Percentiles rank a stretch among this genome's conserved stretches.
Evolutionary conservation across 1,140 invertebrate species (phyloP).

Genomic region (Copidosoma floridanum): DNA sequence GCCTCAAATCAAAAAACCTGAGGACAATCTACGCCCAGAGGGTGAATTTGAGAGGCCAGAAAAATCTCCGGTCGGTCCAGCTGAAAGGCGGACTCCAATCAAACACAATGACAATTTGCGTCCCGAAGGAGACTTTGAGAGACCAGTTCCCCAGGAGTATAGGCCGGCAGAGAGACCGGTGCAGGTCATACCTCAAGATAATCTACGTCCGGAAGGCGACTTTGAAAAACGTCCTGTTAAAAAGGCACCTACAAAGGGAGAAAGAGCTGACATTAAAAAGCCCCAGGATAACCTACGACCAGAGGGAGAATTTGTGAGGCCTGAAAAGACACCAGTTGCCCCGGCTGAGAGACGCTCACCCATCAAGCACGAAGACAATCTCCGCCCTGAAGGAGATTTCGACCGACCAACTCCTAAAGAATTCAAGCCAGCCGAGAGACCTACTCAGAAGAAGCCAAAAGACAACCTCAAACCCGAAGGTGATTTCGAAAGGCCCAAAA

Average conservation of each 20-base stretch:
- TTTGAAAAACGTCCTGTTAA: constrained; percentile 56
- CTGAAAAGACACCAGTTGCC: constrained; percentile 48
- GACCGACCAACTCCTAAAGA: constrained; percentile 49
- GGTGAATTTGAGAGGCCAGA: constrained; percentile 60
- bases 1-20: constrained; percentile 56
- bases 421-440: constrained; percentile 44
- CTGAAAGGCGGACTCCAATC: constrained; percentile 32
- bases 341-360: constrained; percentile 59
- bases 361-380: constrained; percentile 63
- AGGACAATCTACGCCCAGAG: constrained; percentile 62
- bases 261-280: constrained; percentile 55
- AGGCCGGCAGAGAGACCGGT: constrained; percentile 49
- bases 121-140: constrained; percentile 62
- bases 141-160: constrained; percentile 50
- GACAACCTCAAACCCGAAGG: constrained; percentile 62
- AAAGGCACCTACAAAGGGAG: constrained; percentile 55
- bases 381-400: constrained; percentile 64
- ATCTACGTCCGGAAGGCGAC: constrained; percentile 60
- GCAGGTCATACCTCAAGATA: constrained; percentile 51
- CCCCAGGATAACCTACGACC: constrained; percentile 60
- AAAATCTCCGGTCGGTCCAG: constrained; percentile 34
- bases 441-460: constrained; percentile 39
- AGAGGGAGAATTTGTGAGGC: constrained; percentile 60
- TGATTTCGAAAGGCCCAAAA: constrained; percentile 56
- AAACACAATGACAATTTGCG: constrained; percentile 51